These are phyloP conservation scores for Poicephalus meyeri DNA, from an alignment of 2,113 vertebrate species.

Conservation along the genomic window DNA sequence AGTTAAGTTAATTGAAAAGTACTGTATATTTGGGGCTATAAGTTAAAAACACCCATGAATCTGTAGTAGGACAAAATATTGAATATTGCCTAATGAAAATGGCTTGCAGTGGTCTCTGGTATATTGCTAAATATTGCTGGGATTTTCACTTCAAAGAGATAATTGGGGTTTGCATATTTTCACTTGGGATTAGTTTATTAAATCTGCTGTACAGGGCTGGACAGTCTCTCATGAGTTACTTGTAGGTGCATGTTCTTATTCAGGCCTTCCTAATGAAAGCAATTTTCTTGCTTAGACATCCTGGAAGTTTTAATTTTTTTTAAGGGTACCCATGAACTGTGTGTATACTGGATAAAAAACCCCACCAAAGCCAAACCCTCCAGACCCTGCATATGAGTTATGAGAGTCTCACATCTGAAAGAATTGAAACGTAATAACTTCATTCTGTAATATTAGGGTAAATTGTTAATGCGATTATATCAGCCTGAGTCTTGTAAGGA, in stretches of 20 bases:
- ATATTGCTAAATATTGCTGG: neutral
- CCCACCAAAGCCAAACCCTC: neutral
- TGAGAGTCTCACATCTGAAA: neutral
- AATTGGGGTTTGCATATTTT: neutral
- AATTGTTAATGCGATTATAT: neutral
- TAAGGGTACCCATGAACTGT: neutral
- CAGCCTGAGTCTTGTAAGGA: neutral
- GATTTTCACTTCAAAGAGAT: neutral
- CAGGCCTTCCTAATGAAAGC: neutral
- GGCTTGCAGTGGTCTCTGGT: neutral
- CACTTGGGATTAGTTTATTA: neutral
- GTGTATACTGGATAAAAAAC: neutral
- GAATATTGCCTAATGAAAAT: neutral
- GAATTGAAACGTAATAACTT: neutral
- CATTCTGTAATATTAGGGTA: neutral
- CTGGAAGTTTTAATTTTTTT: neutral
- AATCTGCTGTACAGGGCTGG: neutral
- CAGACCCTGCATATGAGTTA: neutral
- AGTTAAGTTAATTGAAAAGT: neutral
- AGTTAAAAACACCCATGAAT: neutral
- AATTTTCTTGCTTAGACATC: neutral
- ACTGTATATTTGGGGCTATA: neutral
- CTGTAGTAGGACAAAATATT: neutral
- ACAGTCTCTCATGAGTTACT: neutral
- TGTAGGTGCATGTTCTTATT: neutral